Conservation (phyloP, 1,140 invertebrate species). For the Helicorthomorpha holstii region DNA sequence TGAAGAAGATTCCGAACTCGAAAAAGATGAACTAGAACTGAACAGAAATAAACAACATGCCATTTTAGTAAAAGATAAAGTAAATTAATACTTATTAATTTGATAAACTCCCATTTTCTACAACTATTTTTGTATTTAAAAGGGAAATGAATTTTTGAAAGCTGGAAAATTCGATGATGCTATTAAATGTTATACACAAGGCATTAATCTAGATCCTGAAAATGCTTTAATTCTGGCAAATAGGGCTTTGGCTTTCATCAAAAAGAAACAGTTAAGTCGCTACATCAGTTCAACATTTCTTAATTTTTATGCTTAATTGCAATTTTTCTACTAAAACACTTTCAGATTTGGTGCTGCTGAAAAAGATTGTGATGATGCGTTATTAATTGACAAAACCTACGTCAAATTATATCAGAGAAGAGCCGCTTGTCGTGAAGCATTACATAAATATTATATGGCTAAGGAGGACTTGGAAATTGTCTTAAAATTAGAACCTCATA, state of each 20-base stretch:
- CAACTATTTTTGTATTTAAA: slow-evolving; percentile 8
- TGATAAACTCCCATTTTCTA: neutral
- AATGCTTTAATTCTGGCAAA: slow-evolving; percentile 75
- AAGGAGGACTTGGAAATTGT: slow-evolving; percentile 44
- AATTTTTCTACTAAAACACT: slow-evolving; percentile 12
- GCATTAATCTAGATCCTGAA: slow-evolving; percentile 51
- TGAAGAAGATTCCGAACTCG: slow-evolving; percentile 23
- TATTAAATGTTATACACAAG: slow-evolving; percentile 57
- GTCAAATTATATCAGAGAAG: slow-evolving; percentile 61
- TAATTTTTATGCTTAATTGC: slow-evolving; percentile 1
- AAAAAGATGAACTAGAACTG: slow-evolving; percentile 26
- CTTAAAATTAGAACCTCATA: slow-evolving; percentile 49
- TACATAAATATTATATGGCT: slow-evolving; percentile 43
- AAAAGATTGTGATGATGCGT: slow-evolving; percentile 49
- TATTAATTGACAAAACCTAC: slow-evolving; percentile 52
- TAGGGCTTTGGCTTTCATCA: slow-evolving; percentile 69
- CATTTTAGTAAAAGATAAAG: slow-evolving; percentile 26
- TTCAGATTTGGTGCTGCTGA: slow-evolving; percentile 52
- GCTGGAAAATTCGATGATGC: slow-evolving; percentile 57
- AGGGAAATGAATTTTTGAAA: slow-evolving; percentile 71
- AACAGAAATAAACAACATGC: slow-evolving; percentile 25
- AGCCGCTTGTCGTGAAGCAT: slow-evolving; percentile 43
- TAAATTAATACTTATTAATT: slow-evolving; percentile 6
- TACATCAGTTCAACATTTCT: neutral
- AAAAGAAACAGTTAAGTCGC: slow-evolving; percentile 52